Base-by-base conservation (phyloP, 2,797 vertebrate species). In the Craterocephalus amniculus region DNA sequence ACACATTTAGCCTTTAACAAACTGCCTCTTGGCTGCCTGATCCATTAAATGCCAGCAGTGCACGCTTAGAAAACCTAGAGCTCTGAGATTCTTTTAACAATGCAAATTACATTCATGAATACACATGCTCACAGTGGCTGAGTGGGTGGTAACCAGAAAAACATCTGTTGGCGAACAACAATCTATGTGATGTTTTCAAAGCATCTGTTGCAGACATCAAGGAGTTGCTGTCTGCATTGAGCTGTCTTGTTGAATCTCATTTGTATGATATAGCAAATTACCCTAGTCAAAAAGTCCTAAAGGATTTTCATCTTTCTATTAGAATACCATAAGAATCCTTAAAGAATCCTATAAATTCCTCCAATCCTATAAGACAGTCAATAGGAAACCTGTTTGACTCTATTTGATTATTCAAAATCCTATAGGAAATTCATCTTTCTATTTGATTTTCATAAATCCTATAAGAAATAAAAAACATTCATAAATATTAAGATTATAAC, bases 71-170 rank as follows among this genome's bases (percentile, higher is more conserved):
- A 70, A 58, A 48, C 52, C 70, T n/a, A 20, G 69, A 67, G 54
- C 55, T 55, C 56, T 35, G 58, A 64, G n/a, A 69, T 11, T 57
- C 20, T 71, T 45, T 73, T 58, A 56, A 67, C 34, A 51, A 80
- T 78, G 54, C 64, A 78, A 85, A 86, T 79, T 12, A 57, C 52
- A 79, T 88, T 87, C 67, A 81, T 73, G 72, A 77, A 83, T 63
- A 67, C 65, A 78, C 55, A 72, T 54, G 56, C 40, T 80, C 4
- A 0, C 43, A 55, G 65, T 27, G 27, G 57, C 62, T 61, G 31
- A 70, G 71, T 24, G 48, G 27, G 71, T 31, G 66, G 71, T 74
- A 76, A 85, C 62, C 69, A 56, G 36, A 63, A 67, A 70, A 80
- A 79, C 73, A 72, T 84, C 72, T 83, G 83, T 67, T 49, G 20